A percentile compares a stretch with the other conserved stretches of the same genome.
Conservation (phyloP, 2,113 vertebrate genomes). For the Amphiprion ocellaris region DNA sequence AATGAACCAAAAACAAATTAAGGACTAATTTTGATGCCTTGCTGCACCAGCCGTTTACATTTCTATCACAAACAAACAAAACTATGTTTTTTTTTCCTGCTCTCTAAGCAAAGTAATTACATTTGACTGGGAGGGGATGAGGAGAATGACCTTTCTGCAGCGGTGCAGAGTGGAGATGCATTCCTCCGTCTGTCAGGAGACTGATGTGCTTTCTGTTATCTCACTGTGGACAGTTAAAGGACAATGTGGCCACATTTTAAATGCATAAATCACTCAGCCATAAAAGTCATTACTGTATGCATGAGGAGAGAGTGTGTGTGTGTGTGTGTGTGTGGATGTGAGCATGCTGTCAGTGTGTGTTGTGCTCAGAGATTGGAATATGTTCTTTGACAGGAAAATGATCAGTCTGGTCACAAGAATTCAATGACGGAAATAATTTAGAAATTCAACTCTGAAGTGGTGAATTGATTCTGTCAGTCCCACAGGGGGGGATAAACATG, state of each 20-base stretch:
- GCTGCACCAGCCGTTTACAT: conserved; percentile 43
- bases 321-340: conserved; percentile 7
- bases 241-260: conserved; percentile 57
- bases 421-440: conserved; percentile 47
- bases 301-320: conserved; percentile 9
- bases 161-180: not conserved
- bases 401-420: conserved; percentile 24
- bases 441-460: conserved; percentile 14
- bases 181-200: conserved; percentile 41
- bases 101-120: conserved; percentile 37
- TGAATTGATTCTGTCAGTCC: conserved; percentile 22
- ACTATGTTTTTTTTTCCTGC: not conserved
- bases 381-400: conserved; percentile 48
- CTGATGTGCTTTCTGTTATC: conserved; percentile 64
- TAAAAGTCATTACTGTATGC: conserved; percentile 59
- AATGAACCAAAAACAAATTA: conserved; percentile 62
- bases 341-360: conserved; percentile 9
- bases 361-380: conserved; percentile 34
- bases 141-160: conserved; percentile 39
- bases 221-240: conserved; percentile 58
- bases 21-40: conserved; percentile 35
- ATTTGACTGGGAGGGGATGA: conserved; percentile 28
- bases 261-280: conserved; percentile 66
- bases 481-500: not conserved
- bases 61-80: conserved; percentile 47